These are phyloP conservation scores for Tetramorium simillimum DNA, from an alignment of 1,140 invertebrate genomes.

Conservation along the genomic window DNA sequence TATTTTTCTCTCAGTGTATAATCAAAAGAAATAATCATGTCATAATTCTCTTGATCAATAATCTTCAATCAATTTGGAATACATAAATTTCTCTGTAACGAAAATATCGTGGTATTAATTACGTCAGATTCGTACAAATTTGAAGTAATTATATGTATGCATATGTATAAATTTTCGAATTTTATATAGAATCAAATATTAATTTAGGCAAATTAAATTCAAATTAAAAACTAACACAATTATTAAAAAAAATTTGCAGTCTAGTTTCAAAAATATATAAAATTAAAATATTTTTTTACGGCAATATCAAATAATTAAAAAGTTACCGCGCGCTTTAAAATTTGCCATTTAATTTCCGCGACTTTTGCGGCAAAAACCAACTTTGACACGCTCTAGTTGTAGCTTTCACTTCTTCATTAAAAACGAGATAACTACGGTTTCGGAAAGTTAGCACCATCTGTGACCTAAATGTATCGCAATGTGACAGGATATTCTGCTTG, in stretches of 20 bases:
- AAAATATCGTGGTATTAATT: neutral
- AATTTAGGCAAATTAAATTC: neutral
- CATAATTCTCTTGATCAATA: neutral
- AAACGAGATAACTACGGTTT: conserved; percentile 42
- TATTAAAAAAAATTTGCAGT: neutral
- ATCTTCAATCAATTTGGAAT: neutral
- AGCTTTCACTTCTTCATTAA: conserved; percentile 39
- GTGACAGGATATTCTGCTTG: neutral
- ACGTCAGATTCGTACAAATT: neutral
- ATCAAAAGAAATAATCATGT: too few relatives aligned
- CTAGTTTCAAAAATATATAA: neutral
- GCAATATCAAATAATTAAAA: neutral
- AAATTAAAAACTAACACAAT: neutral
- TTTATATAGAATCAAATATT: neutral
- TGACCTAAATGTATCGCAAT: conserved; percentile 34
- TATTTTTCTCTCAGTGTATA: too few relatives aligned
- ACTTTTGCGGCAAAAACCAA: conserved; percentile 28
- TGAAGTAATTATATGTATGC: neutral
- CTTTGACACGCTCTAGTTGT: conserved; percentile 37
- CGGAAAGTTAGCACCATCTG: conserved; percentile 42
- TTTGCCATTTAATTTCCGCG: neutral
- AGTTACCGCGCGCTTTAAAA: neutral
- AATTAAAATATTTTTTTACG: neutral
- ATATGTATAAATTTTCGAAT: neutral
- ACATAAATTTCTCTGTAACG: neutral